Evolutionary conservation across 2,113 vertebrate genomes (phyloP).

Genomic region (Lonchura striata): DNA sequence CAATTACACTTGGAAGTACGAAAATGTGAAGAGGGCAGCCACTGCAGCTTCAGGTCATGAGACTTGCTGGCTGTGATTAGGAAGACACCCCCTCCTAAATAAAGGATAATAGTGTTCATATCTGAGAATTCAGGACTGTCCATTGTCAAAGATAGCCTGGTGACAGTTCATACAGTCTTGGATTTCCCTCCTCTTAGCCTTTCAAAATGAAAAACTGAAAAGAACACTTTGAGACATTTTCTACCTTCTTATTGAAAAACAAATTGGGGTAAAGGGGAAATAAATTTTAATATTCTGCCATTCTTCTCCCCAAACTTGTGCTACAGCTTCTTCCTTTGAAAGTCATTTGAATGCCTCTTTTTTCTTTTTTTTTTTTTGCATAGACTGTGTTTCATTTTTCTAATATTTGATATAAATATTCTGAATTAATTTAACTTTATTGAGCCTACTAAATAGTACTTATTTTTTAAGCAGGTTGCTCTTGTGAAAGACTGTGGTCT

Average conservation of each 20-base stretch:
- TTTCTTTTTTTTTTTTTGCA: background rate
- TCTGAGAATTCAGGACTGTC: background rate
- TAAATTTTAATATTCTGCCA: background rate
- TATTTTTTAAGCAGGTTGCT: constrained; percentile 11
- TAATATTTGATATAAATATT: constrained; percentile 6
- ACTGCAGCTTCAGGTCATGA: constrained; percentile 32
- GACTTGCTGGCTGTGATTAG: constrained; percentile 35
- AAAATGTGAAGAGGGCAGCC: constrained; percentile 14
- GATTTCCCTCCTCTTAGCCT: background rate
- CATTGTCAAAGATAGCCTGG: background rate
- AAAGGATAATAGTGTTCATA: background rate
- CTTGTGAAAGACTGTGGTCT: constrained; percentile 3
- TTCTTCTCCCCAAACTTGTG: background rate
- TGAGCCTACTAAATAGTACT: background rate
- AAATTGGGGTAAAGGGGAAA: background rate
- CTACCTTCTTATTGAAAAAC: background rate
- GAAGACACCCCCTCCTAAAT: constrained; percentile 27
- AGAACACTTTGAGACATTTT: background rate
- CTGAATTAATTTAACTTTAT: constrained; percentile 34
- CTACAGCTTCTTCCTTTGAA: background rate
- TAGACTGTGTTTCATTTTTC: background rate
- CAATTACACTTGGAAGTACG: constrained; percentile 14
- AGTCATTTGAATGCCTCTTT: background rate
- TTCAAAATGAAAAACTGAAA: background rate
- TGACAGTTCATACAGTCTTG: background rate